Evolutionary conservation across 1,140 invertebrate genomes (phyloP), one percentile per base, ranked within the genome.

Genomic region (Drosophila auraria): DNA sequence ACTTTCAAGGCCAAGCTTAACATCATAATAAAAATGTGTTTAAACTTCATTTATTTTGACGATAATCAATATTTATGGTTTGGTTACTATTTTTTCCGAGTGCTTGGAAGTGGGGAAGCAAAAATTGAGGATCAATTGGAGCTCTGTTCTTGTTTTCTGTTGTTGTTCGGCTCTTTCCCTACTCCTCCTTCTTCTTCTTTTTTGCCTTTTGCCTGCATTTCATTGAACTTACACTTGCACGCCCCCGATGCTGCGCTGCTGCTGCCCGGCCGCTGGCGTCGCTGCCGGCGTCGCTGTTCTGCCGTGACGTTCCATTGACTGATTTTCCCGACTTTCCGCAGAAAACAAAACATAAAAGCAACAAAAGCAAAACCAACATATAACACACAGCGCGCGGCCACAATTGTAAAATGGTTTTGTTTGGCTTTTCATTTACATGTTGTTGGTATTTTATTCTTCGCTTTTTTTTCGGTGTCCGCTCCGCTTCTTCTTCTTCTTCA

Each of bases 281-380:
- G 53, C 54, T 69, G 56, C 44, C 25, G 36, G 38, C 42, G 49
- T 15, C 47, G 61, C 40, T 49, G 65, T 8, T 87, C 76, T 83
- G 84, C 78, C 84, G 86, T 89, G 84, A 82, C 84, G 84, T 89
- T 89, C 84, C 84, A 89, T 82, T 89, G 78, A 84, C 81, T 89
- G 86, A 84, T 70, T 89, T 83, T 87, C 49, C 68, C 73, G 62
- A 79, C 81, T 82, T 68, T 68, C 73, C 64, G 47, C 77, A 60
- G 68, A 59, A 73, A 82, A 30, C 44, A 62, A 47, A 44, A 58
- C 49, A 69, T n/a, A 51, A 79, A 23, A 58, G 12, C 54, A 82
- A 69, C 59, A 81, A 47, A 57, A 75, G 36, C 76, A 71, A 59
- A 68, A 40, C 50, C 75, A 83, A 61, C 38, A 73, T 57, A 56